These are phyloP conservation scores for Grus americana DNA, from an alignment of 2,113 vertebrate genomes.

Conservation along the genomic window DNA sequence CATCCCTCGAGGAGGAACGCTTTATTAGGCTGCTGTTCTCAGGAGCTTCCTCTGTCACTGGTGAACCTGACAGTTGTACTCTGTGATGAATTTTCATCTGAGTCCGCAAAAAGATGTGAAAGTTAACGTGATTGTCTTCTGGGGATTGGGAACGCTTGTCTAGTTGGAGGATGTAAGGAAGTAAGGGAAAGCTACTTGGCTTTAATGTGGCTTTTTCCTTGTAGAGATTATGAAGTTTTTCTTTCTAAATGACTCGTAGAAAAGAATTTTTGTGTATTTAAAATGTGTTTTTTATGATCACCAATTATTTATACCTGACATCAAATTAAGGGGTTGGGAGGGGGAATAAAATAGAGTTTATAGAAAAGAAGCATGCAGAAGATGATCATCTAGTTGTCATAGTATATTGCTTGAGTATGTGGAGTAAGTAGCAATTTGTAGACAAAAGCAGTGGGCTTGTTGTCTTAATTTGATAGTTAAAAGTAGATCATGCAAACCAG, in stretches of 20 bases:
- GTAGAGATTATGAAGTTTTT: not conserved
- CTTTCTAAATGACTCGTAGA: not conserved
- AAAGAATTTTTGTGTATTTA: not conserved
- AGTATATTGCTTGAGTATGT: not conserved
- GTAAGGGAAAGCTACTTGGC: not conserved
- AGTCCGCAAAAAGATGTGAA: not conserved
- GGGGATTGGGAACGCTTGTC: not conserved
- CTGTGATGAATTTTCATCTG: not conserved
- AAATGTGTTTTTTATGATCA: not conserved
- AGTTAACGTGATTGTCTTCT: not conserved
- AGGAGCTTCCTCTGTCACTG: constrained; percentile 2
- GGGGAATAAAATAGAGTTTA: not conserved
- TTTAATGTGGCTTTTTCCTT: not conserved
- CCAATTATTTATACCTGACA: not conserved
- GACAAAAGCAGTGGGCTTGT: constrained; percentile 6
- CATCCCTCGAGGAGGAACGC: not conserved
- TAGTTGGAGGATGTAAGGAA: not conserved
- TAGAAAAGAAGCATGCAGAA: not conserved
- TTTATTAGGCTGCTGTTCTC: not conserved
- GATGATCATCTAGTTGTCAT: not conserved
- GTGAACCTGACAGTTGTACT: not conserved
- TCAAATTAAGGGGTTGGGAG: not conserved
- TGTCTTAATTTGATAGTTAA: constrained; percentile 10
- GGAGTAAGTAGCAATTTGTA: not conserved
- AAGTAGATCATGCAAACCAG: constrained; percentile 15